These are phyloP conservation scores for Varecia variegata DNA, from an alignment of 2,797 vertebrate species.

Conservation along the genomic window DNA sequence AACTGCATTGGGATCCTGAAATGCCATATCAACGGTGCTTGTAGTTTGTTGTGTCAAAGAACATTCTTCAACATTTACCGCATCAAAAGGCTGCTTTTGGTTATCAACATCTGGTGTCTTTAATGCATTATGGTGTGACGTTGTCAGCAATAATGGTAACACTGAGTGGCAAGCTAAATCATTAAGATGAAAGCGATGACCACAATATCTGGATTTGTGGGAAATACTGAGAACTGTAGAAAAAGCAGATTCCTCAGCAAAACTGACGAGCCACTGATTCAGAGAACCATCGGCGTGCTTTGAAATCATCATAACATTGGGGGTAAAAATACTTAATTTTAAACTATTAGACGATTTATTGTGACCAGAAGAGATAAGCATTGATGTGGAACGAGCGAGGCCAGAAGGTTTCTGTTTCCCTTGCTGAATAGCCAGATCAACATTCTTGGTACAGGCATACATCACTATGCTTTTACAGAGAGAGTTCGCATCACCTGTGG, in stretches of 20 bases:
- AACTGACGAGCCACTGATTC: conserved; percentile 98
- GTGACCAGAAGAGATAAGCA: conserved; percentile 93
- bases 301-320: conserved; percentile 98
- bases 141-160: conserved; percentile 96
- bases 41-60: conserved; percentile 80
- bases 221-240: conserved; percentile 98
- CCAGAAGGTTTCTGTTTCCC: conserved; percentile 92
- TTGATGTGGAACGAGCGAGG: conserved; percentile 90
- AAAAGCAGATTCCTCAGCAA: conserved; percentile 97
- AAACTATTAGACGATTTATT: conserved; percentile 91
- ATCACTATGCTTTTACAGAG: conserved; percentile 97
- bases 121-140: conserved; percentile 96
- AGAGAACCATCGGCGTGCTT: conserved; percentile 97
- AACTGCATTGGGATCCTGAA: conserved; percentile 93
- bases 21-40: conserved; percentile 80
- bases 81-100: conserved; percentile 61
- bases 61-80: conserved; percentile 65
- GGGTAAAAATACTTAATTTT: conserved; percentile 97
- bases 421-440: conserved; percentile 96
- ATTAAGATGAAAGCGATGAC: conserved; percentile 99
- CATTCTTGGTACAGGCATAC: conserved; percentile 98
- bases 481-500: conserved; percentile 96
- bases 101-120: conserved; percentile 88
- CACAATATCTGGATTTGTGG: conserved; percentile 97
- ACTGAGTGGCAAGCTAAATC: conserved; percentile 98